These are phyloP conservation scores for Drosophila paulistorum DNA, from an alignment of 1,140 invertebrate genomes.

Conservation along the genomic window DNA sequence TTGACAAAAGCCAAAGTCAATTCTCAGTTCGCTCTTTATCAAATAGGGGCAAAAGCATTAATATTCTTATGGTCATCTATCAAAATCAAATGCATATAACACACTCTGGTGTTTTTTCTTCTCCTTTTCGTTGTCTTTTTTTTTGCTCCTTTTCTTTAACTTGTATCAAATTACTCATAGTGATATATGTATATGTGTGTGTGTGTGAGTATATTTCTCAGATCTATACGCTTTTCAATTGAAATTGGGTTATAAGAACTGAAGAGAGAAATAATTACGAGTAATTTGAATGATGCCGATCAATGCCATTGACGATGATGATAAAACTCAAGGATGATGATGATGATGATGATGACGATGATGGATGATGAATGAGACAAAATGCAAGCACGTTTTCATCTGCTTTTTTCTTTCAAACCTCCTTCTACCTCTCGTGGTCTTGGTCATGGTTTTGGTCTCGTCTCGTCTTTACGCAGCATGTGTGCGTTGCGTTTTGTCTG, in stretches of 20 bases:
- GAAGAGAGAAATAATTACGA: conserved; percentile 42
- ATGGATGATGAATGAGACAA: conserved; percentile 69
- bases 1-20: conserved; percentile 7
- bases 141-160: background rate
- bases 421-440: background rate
- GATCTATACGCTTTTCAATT: conserved; percentile 39
- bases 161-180: conserved; percentile 9
- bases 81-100: conserved; percentile 34
- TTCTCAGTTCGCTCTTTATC: background rate
- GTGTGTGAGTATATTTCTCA: background rate
- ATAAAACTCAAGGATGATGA: background rate
- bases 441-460: background rate
- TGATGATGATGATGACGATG: conserved; percentile 24
- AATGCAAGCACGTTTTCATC: conserved; percentile 53
- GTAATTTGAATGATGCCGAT: conserved; percentile 33
- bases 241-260: conserved; percentile 47
- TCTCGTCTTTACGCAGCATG: background rate
- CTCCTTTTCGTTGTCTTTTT: background rate
- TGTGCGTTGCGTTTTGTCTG: conserved; percentile 12
- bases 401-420: background rate
- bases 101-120: background rate
- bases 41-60: conserved; percentile 14
- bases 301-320: conserved; percentile 17
- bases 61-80: conserved; percentile 45
- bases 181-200: background rate